These are phyloP conservation scores for Creontiades dilutus DNA, from an alignment of 2,888 invertebrate genomes.

Conservation along the genomic window DNA sequence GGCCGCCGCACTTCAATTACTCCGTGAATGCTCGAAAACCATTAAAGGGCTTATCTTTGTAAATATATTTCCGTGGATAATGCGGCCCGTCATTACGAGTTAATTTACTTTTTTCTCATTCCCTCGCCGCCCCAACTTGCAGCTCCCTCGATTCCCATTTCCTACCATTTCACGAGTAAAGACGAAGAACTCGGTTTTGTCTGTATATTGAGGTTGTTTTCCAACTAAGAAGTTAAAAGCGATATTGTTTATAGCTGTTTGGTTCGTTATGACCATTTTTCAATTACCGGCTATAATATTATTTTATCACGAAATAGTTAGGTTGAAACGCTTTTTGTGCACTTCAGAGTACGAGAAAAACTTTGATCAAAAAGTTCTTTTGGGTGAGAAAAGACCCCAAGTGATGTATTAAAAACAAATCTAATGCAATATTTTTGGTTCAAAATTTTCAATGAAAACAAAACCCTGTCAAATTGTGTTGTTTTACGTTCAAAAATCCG, in stretches of 20 bases:
- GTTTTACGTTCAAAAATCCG: no score
- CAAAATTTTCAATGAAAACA: no score
- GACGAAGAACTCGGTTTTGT: not conserved
- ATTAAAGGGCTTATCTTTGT: conserved; percentile 65
- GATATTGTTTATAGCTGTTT: not conserved
- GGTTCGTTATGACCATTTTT: not conserved
- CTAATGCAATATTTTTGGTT: no score
- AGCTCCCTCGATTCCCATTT: conserved; percentile 40
- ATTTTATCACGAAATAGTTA: not conserved
- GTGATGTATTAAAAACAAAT: no score
- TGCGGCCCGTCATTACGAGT: conserved; percentile 59
- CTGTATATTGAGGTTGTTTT: not conserved
- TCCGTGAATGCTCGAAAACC: conserved; percentile 64
- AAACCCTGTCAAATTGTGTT: no score
- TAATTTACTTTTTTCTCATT: conserved; percentile 64
- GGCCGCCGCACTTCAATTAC: conserved; percentile 67
- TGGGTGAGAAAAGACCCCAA: no score
- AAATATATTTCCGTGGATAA: conserved; percentile 67
- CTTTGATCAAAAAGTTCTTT: no score
- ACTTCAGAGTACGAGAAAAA: no score
- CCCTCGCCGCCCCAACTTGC: not conserved
- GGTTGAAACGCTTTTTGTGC: no score
- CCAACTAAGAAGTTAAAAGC: not conserved
- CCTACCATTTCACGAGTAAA: not conserved
- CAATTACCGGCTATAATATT: not conserved